A percentile compares a stretch with the other conserved stretches of the same genome.
phyloP scores from a whole-genome alignment of 2,797 vertebrate species.

The Spheniscus humboldti region DNA sequence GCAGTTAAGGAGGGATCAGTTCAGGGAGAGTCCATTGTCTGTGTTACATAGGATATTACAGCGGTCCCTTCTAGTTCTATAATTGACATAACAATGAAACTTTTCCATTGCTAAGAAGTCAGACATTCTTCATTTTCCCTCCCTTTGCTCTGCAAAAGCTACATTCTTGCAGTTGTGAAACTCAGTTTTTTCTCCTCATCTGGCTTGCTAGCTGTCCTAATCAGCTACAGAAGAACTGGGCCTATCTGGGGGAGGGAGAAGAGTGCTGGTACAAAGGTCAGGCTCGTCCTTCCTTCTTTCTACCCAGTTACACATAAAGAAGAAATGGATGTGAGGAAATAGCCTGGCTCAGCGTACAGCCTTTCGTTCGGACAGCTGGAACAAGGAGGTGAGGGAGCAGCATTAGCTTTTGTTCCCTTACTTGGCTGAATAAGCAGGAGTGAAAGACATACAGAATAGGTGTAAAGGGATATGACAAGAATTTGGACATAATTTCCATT shows the following conservation, averaged over 20 bases:
- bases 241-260: not conserved
- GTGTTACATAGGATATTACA: not conserved
- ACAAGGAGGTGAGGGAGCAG: not conserved
- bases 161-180: not conserved
- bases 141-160: not conserved
- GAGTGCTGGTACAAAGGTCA: not conserved
- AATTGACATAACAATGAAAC: not conserved
- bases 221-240: not conserved
- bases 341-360: not conserved
- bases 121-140: not conserved
- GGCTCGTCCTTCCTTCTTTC: not conserved
- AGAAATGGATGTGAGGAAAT: not conserved
- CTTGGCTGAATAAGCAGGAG: not conserved
- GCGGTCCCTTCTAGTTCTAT: not conserved
- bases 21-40: not conserved
- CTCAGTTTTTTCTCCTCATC: not conserved
- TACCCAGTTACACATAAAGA: not conserved
- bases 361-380: not conserved
- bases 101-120: not conserved
- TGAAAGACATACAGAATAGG: not conserved
- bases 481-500: not conserved
- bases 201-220: not conserved
- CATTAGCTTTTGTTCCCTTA: not conserved
- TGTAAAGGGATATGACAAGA: conserved; percentile 20
- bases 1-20: not conserved